Evolutionary conservation across 2,888 invertebrate species (phyloP).

Genomic region (Mimachlamys varia): DNA sequence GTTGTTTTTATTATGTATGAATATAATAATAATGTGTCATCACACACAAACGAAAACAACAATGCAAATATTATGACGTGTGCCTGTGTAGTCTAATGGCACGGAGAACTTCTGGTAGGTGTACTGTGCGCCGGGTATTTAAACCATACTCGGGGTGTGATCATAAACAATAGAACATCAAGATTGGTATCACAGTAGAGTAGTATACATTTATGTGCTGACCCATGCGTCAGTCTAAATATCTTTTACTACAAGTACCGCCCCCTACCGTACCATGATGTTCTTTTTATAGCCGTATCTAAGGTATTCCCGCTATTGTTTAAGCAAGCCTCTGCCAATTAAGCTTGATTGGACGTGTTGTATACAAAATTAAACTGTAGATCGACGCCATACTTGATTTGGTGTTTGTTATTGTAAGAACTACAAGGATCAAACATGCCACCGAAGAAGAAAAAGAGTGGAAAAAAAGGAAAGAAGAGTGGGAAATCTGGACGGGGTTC

Average conservation of each 20-base stretch:
- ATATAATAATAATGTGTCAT: too few relatives aligned
- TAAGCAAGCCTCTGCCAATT: not conserved
- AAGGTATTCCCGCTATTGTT: constrained; percentile 11
- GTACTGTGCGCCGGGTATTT: not conserved
- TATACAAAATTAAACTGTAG: not conserved
- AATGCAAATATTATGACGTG: too few relatives aligned
- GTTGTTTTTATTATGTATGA: too few relatives aligned
- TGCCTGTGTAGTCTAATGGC: too few relatives aligned
- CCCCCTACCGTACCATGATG: not conserved
- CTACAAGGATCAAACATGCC: constrained; percentile 69
- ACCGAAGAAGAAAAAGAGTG: constrained; percentile 79
- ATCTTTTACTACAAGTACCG: not conserved
- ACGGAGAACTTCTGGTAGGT: not conserved
- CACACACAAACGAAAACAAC: too few relatives aligned
- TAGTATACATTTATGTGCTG: too few relatives aligned
- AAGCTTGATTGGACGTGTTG: constrained; percentile 7
- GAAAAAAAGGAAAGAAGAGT: constrained; percentile 77
- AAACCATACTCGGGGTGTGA: not conserved
- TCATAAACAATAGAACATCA: not conserved
- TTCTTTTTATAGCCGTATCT: constrained; percentile 28
- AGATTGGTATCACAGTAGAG: not conserved
- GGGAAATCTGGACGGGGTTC: constrained; percentile 74
- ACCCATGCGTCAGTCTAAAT: not conserved
- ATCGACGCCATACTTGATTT: constrained; percentile 19
- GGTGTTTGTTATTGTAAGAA: not conserved